Base-by-base conservation (phyloP, 1,140 invertebrate species). In the Galendromus occidentalis region DNA sequence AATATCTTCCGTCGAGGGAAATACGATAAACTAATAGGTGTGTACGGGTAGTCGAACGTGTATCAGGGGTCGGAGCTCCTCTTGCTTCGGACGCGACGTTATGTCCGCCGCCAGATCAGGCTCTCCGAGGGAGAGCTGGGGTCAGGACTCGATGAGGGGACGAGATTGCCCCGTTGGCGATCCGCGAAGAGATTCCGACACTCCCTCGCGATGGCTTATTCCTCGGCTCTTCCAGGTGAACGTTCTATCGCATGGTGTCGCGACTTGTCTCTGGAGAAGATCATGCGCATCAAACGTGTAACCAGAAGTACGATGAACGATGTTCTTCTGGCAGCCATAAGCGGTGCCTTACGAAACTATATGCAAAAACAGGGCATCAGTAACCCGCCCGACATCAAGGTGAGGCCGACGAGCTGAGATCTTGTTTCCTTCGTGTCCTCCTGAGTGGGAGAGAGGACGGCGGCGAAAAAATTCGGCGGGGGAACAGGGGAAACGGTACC, bases 291-390 rank as follows among this genome's bases (percentile, higher is more conserved):
- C 28, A 78, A 78, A 66, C 77, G 79, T 67, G 77, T 80, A 0
- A 80, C 80, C 12, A 68, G 81, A 39, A 79, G 78, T 64, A 77
- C 78, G 12, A 71, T 81, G 25, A 81, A 80, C 70, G 80, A 81
- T 69, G 77, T 81, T 1, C 73, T 82, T 17, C 69, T 82, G 55
- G 76, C 80, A 0, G 78, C 80, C 0, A 68, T 78, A 2, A 75
- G 80, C 1, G 81, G 80, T 17, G 77, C 76, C 47, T 66, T 81
- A 29, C 68, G 80, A 20, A 72, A 68, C n/a, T 77, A 80, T 66
- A 73, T 81, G 44, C 77, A 79, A 68, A 70, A 70, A 44, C 72
- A 73, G 55, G 78, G 79, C 41, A 70, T 78, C 29, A 47, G 69
- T 4, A 76, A 79, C 67, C 80, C 80, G 0, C 77, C 74, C 28